Base-by-base conservation (phyloP, 2,797 vertebrate species). In the Sebastes matsubarae region DNA sequence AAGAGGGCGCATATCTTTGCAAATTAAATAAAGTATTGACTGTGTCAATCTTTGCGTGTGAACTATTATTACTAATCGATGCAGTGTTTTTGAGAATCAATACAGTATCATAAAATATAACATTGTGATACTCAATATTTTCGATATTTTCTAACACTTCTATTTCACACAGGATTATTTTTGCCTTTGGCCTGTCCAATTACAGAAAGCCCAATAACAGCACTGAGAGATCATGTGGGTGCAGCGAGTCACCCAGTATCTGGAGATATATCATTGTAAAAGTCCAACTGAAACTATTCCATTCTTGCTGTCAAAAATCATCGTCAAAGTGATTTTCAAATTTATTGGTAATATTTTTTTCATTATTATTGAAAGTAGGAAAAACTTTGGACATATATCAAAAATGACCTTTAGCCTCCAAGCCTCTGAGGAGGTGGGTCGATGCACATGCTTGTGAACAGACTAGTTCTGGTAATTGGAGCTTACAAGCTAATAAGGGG, bases 191-290 rank as follows among this genome's bases (percentile, higher is more conserved):
- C 52, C 20, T 61, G 60, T 22, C 66, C 8, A 61, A 22, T 73
- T 65, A 68, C 13, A 65, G 50, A 42, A 54, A 82, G 32, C 50
- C 25, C 38, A 78, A 54, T 75, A 60, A 79, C 52, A 68, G 25
- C 60, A 59, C 22, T 64, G 11, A 58, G 30, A 32, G 34, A 54
- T 59, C 13, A 25, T 14, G 73, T 27, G 32, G 66, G 38, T 29
- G 24, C 50, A 70, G 57, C 67, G 22, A 63, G 24, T n/a, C 11
- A 8, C 10, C 8, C 18, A 16, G 55, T 60, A 50, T 50, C 30
- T 71, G 64, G 75, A 80, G 68, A 34, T 34, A 54, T 1, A 29
- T 50, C 27, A n/a, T 25, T 32, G 66, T 64, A 46, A 52, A 60
- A 52, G 63, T 65, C 29, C 36, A 73, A 38, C 1, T 30, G 24